These are phyloP conservation scores for Ladona fulva DNA, from an alignment of 1,140 invertebrate species.

Conservation along the genomic window DNA sequence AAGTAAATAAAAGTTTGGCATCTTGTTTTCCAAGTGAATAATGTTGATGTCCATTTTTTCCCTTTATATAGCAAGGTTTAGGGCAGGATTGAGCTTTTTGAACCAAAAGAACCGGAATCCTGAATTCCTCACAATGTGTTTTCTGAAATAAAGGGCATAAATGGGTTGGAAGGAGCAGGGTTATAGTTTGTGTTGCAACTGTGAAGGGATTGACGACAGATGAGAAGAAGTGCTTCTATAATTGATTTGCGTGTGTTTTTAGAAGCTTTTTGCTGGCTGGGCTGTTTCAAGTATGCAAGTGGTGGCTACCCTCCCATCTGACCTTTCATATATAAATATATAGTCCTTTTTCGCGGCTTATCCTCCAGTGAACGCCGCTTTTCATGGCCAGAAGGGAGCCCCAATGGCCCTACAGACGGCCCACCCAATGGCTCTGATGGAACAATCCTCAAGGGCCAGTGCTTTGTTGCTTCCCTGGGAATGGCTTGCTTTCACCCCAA, in stretches of 20 bases:
- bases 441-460: not conserved
- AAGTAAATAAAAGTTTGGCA: not conserved
- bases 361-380: not conserved
- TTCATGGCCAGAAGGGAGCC: not conserved
- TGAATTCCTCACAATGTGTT: not conserved
- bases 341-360: not conserved
- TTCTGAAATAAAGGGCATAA: not conserved
- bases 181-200: not conserved
- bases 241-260: constrained; percentile 2
- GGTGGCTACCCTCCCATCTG: constrained; percentile 5
- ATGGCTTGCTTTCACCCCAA: constrained; percentile 5
- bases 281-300: constrained; percentile 5
- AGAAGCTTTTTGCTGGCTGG: not conserved
- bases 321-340: not conserved
- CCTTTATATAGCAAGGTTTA: constrained; percentile 6
- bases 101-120: not conserved
- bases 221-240: constrained; percentile 6
- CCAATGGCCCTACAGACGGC: too few species aligned
- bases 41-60: constrained; percentile 10
- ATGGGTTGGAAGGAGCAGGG: not conserved
- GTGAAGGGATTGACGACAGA: constrained; percentile 2
- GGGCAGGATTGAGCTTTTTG: not conserved
- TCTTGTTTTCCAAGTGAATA: constrained; percentile 1
- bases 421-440: not conserved
- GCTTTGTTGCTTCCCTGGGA: constrained; percentile 7